Percentiles rank a stretch among this genome's conserved stretches.
Conservation (phyloP, 2,888 invertebrate species). For the Pseudococcus viburni region DNA sequence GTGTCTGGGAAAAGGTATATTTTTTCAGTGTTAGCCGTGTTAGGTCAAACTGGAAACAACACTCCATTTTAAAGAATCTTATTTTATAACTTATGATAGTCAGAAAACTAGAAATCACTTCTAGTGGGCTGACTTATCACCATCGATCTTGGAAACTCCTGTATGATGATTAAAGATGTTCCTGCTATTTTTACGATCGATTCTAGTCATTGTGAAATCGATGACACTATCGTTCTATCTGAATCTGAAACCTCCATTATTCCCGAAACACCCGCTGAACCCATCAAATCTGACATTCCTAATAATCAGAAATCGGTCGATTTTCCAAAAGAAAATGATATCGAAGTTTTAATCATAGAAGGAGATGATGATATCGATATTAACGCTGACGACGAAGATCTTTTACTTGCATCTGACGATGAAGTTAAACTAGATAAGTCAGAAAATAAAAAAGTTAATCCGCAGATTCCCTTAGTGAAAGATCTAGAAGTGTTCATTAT, state of each 20-base stretch:
- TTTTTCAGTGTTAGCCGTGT: too few relatives aligned
- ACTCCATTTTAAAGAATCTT: too few relatives aligned
- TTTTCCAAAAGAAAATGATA: slow-evolving; percentile 36
- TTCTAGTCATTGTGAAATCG: slow-evolving; percentile 1
- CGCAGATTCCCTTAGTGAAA: background rate
- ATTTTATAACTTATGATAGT: too few relatives aligned
- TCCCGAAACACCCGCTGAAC: background rate
- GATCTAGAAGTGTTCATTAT: slow-evolving; percentile 42
- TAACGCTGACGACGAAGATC: slow-evolving; percentile 50
- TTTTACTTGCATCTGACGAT: slow-evolving; percentile 59
- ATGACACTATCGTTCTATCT: background rate
- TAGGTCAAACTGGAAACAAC: too few relatives aligned
- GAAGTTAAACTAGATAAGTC: background rate
- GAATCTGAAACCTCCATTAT: background rate
- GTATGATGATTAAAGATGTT: slow-evolving; percentile 36
- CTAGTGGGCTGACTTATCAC: too few relatives aligned
- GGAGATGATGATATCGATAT: slow-evolving; percentile 35
- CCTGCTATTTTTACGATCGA: background rate
- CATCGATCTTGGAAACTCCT: background rate
- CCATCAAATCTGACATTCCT: background rate
- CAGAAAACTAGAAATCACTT: too few relatives aligned
- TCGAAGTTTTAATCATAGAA: slow-evolving; percentile 55
- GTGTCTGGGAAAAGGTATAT: too few relatives aligned
- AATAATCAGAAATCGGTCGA: background rate
- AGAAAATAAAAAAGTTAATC: background rate